Evolutionary conservation across 2,888 invertebrate species (phyloP).

Genomic region (Melanargia galathea): DNA sequence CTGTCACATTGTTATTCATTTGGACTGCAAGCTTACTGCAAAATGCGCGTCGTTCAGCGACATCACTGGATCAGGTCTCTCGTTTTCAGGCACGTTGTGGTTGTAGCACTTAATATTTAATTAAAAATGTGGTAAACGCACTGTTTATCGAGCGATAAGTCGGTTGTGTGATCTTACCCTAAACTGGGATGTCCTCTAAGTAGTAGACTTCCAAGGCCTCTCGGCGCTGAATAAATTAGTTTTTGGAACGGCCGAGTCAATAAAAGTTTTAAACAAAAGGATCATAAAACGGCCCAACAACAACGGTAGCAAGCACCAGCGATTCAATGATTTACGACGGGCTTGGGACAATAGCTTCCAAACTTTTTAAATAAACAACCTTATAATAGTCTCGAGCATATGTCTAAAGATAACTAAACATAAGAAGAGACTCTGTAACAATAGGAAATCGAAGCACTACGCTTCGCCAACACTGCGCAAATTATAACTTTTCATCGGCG

Average conservation of each 20-base stretch:
- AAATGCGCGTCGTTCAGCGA: too few relatives aligned
- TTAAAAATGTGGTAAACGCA: too few relatives aligned
- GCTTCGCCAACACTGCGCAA: not conserved
- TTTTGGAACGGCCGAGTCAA: constrained; percentile 74
- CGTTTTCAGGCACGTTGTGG: too few relatives aligned
- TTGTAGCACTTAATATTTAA: too few relatives aligned
- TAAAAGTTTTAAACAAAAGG: constrained; percentile 82
- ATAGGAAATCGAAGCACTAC: not conserved
- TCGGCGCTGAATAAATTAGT: constrained; percentile 79
- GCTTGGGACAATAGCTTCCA: constrained; percentile 69
- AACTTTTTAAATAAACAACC: constrained; percentile 74
- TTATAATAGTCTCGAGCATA: constrained; percentile 61
- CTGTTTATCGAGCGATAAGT: not conserved
- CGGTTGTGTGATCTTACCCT: constrained; percentile 20
- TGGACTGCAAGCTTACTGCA: too few relatives aligned
- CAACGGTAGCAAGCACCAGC: constrained; percentile 76
- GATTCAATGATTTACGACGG: constrained; percentile 74
- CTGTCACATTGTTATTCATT: too few relatives aligned
- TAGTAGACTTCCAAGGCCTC: constrained; percentile 68
- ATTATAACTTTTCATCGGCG: not conserved
- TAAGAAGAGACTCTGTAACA: not conserved
- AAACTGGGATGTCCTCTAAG: constrained; percentile 51
- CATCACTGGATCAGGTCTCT: too few relatives aligned
- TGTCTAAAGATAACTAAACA: constrained; percentile 50
- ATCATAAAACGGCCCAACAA: constrained; percentile 76